phyloP scores from a whole-genome alignment of 2,888 invertebrate genomes.

The Phlogophora meticulosa region DNA sequence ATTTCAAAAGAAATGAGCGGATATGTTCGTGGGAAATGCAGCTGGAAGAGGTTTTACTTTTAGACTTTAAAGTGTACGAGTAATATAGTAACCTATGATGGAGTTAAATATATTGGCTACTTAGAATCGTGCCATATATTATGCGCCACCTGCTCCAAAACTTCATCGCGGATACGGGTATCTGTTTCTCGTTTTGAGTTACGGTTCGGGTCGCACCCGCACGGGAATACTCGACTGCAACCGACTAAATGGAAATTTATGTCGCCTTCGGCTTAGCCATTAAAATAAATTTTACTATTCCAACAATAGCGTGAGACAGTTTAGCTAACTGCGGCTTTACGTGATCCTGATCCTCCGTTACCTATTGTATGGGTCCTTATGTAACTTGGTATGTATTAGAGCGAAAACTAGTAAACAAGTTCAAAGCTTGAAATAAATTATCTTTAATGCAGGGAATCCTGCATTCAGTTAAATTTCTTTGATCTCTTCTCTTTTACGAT shows the following conservation, averaged over 20 bases:
- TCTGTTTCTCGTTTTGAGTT: slow-evolving; percentile 81
- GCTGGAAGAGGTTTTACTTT: slow-evolving; percentile 18
- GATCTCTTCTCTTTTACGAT: slow-evolving; percentile 51
- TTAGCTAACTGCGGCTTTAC: slow-evolving; percentile 40
- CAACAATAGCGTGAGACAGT: slow-evolving; percentile 56
- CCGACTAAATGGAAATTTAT: slow-evolving; percentile 84
- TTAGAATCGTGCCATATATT: slow-evolving; percentile 64
- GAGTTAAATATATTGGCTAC: slow-evolving; percentile 13
- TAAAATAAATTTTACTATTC: slow-evolving; percentile 68
- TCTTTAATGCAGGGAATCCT: slow-evolving; percentile 36
- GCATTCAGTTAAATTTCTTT: slow-evolving; percentile 35
- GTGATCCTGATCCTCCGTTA: slow-evolving; percentile 14
- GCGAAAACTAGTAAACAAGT: slow-evolving; percentile 31
- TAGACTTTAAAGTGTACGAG: slow-evolving; percentile 13
- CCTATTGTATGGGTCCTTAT: not conserved
- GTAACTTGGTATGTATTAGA: slow-evolving; percentile 5
- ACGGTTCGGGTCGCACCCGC: slow-evolving; percentile 69
- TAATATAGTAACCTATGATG: slow-evolving; percentile 35
- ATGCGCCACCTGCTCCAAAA: slow-evolving; percentile 80
- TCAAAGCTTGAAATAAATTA: slow-evolving; percentile 53
- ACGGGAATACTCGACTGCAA: slow-evolving; percentile 75
- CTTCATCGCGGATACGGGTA: slow-evolving; percentile 74
- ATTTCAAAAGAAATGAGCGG: slow-evolving; percentile 53
- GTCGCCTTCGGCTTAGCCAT: slow-evolving; percentile 71
- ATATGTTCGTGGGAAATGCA: slow-evolving; percentile 17